Evolutionary conservation across 2,888 invertebrate genomes (phyloP).

Genomic region (Notocelia uddmanniana): DNA sequence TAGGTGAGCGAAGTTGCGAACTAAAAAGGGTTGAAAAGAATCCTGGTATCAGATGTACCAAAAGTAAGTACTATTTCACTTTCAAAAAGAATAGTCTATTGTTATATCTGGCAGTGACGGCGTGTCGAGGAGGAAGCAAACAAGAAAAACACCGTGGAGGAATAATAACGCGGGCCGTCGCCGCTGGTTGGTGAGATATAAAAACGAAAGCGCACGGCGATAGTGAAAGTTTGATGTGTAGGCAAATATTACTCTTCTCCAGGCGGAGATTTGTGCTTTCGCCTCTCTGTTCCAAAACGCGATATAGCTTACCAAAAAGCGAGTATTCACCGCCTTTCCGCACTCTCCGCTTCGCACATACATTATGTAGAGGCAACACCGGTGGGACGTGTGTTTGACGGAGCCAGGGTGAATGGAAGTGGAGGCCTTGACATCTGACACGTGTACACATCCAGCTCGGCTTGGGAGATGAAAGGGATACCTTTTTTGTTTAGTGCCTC

Average conservation of each 20-base stretch:
- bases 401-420: constrained; percentile 76
- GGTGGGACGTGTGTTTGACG: constrained; percentile 69
- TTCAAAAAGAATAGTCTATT: constrained; percentile 18
- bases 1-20: too few relatives aligned
- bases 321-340: constrained; percentile 62
- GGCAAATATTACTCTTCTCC: constrained; percentile 83
- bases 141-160: constrained; percentile 55
- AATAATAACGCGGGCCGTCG: constrained; percentile 75
- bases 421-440: constrained; percentile 71
- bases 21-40: too few relatives aligned
- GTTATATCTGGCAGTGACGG: constrained; percentile 27
- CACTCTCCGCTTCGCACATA: constrained; percentile 63
- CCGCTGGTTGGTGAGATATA: constrained; percentile 71
- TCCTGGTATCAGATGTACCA: not conserved
- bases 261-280: constrained; percentile 82
- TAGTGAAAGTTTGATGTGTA: constrained; percentile 86
- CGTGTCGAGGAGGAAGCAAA: constrained; percentile 27
- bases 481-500: constrained; percentile 55
- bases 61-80: constrained; percentile 16
- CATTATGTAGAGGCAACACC: constrained; percentile 71
- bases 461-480: constrained; percentile 63
- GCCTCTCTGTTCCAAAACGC: constrained; percentile 73
- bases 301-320: constrained; percentile 68
- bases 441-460: constrained; percentile 67
- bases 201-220: constrained; percentile 83